Evolutionary conservation across 2,797 vertebrate genomes (phyloP).

Genomic region (Eutrigla gurnardus): DNA sequence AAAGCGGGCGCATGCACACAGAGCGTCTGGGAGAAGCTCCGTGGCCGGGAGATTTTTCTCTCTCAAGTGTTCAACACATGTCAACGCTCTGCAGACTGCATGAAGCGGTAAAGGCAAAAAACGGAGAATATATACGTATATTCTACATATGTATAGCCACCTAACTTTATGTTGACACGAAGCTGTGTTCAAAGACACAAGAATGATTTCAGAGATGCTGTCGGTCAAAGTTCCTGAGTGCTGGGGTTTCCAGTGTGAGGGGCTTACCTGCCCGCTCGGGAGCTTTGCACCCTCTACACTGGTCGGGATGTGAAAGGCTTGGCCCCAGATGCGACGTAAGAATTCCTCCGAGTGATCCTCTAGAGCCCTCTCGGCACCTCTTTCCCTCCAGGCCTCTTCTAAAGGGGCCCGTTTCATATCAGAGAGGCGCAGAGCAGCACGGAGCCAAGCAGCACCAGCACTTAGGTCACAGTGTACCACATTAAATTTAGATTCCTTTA

Average conservation of each 20-base stretch:
- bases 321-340: conserved; percentile 71
- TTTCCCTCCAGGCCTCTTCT: conserved; percentile 67
- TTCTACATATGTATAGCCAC: conserved; percentile 15
- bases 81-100: conserved; percentile 31
- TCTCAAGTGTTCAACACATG: conserved; percentile 58
- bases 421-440: conserved; percentile 65
- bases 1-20: conserved; percentile 49
- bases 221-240: conserved; percentile 57
- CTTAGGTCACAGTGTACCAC: conserved; percentile 81
- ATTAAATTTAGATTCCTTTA: conserved; percentile 89
- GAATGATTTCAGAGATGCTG: conserved; percentile 42
- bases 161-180: conserved; percentile 18
- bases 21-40: conserved; percentile 41
- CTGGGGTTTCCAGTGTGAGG: conserved; percentile 29
- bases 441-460: conserved; percentile 67
- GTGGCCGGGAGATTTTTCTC: conserved; percentile 34
- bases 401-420: conserved; percentile 66
- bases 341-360: conserved; percentile 69
- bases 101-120: conserved; percentile 4
- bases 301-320: conserved; percentile 65
- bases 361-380: conserved; percentile 64
- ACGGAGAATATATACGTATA: background rate
- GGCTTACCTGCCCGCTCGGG: conserved; percentile 60
- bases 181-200: conserved; percentile 37
- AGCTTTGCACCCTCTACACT: conserved; percentile 57